Evolutionary conservation across 2,888 invertebrate species (phyloP).

Genomic region (Drosophila austrosaltans): DNA sequence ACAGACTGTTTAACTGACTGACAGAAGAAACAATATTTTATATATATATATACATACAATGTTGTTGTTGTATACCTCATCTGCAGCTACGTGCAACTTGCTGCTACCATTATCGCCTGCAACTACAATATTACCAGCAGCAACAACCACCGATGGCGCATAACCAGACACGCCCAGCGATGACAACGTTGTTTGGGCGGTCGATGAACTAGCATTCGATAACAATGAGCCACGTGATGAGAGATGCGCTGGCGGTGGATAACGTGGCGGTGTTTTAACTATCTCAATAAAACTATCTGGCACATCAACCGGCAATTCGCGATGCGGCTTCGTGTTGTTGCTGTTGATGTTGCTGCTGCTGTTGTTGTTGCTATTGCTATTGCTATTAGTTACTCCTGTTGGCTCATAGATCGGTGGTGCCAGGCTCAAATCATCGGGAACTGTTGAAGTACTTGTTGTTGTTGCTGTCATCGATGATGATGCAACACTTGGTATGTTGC

Average conservation of each 20-base stretch:
- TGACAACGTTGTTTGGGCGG: conserved; percentile 73
- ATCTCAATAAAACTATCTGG: conserved; percentile 94
- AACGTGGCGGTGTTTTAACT: conserved; percentile 89
- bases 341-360: conserved; percentile 25
- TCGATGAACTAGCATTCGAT: conserved; percentile 76
- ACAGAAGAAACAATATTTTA: conserved; percentile 9
- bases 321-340: conserved; percentile 76
- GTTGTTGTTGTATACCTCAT: conserved; percentile 48
- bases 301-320: conserved; percentile 93
- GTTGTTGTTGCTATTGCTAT: conserved; percentile 34
- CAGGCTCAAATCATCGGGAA: conserved; percentile 72
- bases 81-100: conserved; percentile 35
- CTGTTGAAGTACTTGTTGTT: conserved; percentile 48
- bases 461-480: conserved; percentile 29
- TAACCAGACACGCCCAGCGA: conserved; percentile 42
- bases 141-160: not conserved
- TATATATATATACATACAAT: conserved; percentile 20
- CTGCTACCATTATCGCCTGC: conserved; percentile 10
- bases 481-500: conserved; percentile 15
- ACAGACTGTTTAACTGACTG: conserved; percentile 1
- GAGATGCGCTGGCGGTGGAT: conserved; percentile 85
- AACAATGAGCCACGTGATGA: conserved; percentile 81
- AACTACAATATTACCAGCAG: conserved; percentile 15
- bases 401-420: conserved; percentile 82
- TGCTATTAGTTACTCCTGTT: conserved; percentile 53